Evolutionary conservation across 2,888 invertebrate species (phyloP).

Genomic region (Anorthoa munda): DNA sequence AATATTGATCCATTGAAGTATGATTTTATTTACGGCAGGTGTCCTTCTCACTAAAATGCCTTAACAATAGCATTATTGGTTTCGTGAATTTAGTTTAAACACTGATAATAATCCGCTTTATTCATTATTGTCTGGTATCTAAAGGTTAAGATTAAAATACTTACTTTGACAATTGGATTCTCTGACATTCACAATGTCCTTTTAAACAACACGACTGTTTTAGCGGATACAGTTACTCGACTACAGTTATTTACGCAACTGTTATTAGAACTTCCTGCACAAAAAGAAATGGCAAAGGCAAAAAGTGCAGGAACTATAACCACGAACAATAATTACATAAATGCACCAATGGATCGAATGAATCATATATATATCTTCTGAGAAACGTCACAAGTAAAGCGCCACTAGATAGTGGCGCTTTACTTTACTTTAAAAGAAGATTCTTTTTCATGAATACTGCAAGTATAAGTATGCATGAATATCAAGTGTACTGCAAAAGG

Average conservation of each 20-base stretch:
- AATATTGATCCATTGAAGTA: not conserved
- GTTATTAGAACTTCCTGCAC: constrained; percentile 43
- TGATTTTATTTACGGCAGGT: too few relatives aligned
- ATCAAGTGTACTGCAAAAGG: constrained; percentile 74
- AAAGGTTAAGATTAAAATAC: constrained; percentile 21
- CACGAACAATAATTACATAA: constrained; percentile 58
- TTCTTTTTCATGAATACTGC: constrained; percentile 77
- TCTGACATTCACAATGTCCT: constrained; percentile 35
- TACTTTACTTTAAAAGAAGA: too few relatives aligned
- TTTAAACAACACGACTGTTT: constrained; percentile 40
- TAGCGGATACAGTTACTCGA: constrained; percentile 41
- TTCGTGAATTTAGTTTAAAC: not conserved
- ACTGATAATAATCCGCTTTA: constrained; percentile 1
- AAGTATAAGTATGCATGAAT: too few relatives aligned
- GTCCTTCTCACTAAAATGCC: not conserved
- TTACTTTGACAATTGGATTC: constrained; percentile 20
- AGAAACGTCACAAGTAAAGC: constrained; percentile 51
- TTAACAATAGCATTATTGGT: not conserved
- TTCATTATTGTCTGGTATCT: constrained; percentile 12
- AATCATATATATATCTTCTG: constrained; percentile 39
- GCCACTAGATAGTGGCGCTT: too few relatives aligned
- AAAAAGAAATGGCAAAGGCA: constrained; percentile 43
- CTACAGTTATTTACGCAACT: constrained; percentile 51
- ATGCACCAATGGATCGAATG: constrained; percentile 50
- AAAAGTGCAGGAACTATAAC: constrained; percentile 40